A percentile compares a stretch with the other conserved stretches of the same genome.
These are phyloP conservation scores for Cervus canadensis DNA, from an alignment of 2,113 vertebrate species.

Conservation along the genomic window DNA sequence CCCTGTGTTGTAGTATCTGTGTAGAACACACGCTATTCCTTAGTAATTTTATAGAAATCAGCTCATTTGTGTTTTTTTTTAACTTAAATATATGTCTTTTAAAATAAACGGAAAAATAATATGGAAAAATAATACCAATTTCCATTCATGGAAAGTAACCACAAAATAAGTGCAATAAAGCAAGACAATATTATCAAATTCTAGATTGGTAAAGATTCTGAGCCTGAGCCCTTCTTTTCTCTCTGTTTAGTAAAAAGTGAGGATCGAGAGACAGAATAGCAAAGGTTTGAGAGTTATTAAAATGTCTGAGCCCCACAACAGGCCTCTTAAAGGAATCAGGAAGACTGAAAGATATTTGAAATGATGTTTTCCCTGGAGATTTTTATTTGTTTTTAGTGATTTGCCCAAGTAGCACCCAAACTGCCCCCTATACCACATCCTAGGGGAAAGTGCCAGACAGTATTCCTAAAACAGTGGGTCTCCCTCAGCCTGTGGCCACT, in stretches of 20 bases:
- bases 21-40: background rate
- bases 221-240: background rate
- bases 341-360: background rate
- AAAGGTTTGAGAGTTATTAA: background rate
- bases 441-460: background rate
- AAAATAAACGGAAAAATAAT: background rate
- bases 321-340: background rate
- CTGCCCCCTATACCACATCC: rapidly evolving
- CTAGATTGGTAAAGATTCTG: background rate
- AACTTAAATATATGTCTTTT: background rate
- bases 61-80: background rate
- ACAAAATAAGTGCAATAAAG: conserved; percentile 1
- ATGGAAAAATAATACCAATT: background rate
- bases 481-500: background rate
- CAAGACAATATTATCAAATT: background rate
- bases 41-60: background rate
- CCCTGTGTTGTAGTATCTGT: background rate
- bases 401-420: background rate
- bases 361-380: background rate
- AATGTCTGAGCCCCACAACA: background rate
- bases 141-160: background rate
- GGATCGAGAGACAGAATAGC: background rate
- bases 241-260: background rate
- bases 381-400: background rate
- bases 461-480: background rate